phyloP scores from a whole-genome alignment of 2,888 invertebrate genomes.

The Dryomyza anilis region DNA sequence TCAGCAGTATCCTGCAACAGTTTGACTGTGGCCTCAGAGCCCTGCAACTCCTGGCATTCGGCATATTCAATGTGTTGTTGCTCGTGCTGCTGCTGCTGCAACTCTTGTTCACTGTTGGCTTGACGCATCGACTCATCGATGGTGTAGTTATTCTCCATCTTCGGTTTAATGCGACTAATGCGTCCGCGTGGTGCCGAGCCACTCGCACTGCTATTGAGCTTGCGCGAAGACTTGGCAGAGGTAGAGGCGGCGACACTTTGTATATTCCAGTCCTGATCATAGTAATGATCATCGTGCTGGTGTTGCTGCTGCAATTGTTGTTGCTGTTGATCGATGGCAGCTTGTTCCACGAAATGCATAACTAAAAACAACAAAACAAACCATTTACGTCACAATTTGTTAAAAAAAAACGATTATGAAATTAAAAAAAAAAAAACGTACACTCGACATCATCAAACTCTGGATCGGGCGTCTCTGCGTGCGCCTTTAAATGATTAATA shows the following conservation, averaged over 20 bases:
- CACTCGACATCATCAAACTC: conserved; percentile 50
- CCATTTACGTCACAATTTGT: no score
- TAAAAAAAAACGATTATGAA: no score
- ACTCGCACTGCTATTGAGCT: conserved; percentile 33
- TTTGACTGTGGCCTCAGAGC: conserved; percentile 32
- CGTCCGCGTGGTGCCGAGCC: conserved; percentile 43
- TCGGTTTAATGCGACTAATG: conserved; percentile 52
- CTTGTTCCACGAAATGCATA: conserved; percentile 35
- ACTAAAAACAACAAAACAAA: conserved; percentile 31
- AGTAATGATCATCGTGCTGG: conserved; percentile 52
- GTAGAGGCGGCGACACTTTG: conserved; percentile 35
- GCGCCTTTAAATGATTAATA: conserved; percentile 82
- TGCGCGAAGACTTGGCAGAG: conserved; percentile 36
- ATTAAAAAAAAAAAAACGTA: conserved; percentile 30
- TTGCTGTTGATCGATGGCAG: conserved; percentile 21
- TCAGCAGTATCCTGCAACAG: conserved; percentile 27
- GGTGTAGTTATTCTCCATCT: conserved; percentile 52
- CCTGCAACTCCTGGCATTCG: conserved; percentile 35
- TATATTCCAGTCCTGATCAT: conserved; percentile 54
- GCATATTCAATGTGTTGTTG: no score
- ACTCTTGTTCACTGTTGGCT: background rate
- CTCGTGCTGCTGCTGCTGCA: conserved; percentile 22
- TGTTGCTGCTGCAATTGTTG: conserved; percentile 36
- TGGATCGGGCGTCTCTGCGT: conserved; percentile 75
- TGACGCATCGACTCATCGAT: conserved; percentile 39